Base-by-base conservation (phyloP, 1,140 invertebrate genomes). In the Trichoplusia ni region DNA sequence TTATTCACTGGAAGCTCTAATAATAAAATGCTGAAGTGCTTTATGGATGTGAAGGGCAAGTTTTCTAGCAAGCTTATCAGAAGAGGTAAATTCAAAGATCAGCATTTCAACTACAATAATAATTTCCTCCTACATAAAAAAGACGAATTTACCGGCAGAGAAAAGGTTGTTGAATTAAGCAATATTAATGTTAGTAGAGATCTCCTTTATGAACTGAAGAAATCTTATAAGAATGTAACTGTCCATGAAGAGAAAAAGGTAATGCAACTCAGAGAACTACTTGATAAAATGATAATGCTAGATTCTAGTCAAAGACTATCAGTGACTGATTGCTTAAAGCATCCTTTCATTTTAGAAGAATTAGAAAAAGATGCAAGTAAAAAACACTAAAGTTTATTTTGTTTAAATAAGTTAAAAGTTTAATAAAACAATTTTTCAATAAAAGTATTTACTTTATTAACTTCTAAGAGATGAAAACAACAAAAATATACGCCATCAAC, bases 21-120 rank as follows among this genome's bases (percentile, higher is more conserved):
- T 91, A 99, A 99, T 90, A 96, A 99, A 92, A 99, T 99, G 99
- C 92, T 99, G 18, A 99, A 99, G 91, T 96, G 96, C 82, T 99
- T 99, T 83, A 99, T 99, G 98, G 99, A 99, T 80, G 91, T 99
- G 16, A 99, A 99, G 84, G 99, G 98, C n/a, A 89, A 75, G 76
- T 96, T 99, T 91, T 97, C 98, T 2, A 99, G 99, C 87, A 98
- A 98, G 88, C 89, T 99, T 35, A 95, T 99, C 71, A 93, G 97
- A 66, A 98, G 98, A 91, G 97, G 97, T 19, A 94, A 95, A 72
- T 99, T 99, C 84, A 97, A 95, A 89, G 98, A 99, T 75, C 96
- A 98, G 82, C 98, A 99, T 92, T 99, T 99, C 91, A 98, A 99
- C 91, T 91, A 92, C 19, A 98, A 97, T 84, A 98, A 96, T 88